Evolutionary conservation across 2,888 invertebrate genomes (phyloP), one percentile per base, ranked within the genome.

Genomic region (Microctonus hyperodae): DNA sequence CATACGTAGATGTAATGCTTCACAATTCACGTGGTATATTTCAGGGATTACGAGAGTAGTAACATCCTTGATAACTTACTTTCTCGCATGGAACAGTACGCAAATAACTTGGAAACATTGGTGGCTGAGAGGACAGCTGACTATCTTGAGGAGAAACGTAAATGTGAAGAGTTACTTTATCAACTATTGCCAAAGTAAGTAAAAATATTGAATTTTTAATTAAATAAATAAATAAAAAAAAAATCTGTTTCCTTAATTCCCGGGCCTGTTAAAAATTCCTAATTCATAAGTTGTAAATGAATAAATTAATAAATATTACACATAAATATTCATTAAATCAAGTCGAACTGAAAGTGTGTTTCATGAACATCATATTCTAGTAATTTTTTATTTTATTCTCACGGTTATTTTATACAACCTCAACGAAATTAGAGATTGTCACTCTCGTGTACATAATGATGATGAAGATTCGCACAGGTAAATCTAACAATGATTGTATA

Each of bases 71-170:
- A 99, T 86, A 98, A 98, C 86, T 88, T 98, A 69, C 87, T 96
- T 59, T 94, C 95, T 65, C 94, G 98, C 73, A 99, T 99, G 98
- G 98, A 99, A 84, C 96, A 97, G 84, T 99, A 99, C 81, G 98
- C 99, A 37, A 97, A 97, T 86, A 99, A 99, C 85, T 90, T 99
- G 84, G 99, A 99, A 86, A 91, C 92, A 50, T 87, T 98, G 74
- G 99, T 99, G 25, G 96, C 96, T 79, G 97, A 98, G 84, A 88
- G 98, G 73, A 99, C 99, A 0, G 93, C 95, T 68, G 98, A 98
- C 85, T 98, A 98, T 84, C 89, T 98, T 77, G 98, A 98, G 79
- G 98, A 99, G 86, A 99, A 99, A 86, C 92, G 96, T 77, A 98
- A 97, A 86, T 98, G 98, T 76, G 98, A 99, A 83, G 96, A 97